Conservation (phyloP, 2,113 vertebrate genomes). For the Psittacula cyanocephala region DNA sequence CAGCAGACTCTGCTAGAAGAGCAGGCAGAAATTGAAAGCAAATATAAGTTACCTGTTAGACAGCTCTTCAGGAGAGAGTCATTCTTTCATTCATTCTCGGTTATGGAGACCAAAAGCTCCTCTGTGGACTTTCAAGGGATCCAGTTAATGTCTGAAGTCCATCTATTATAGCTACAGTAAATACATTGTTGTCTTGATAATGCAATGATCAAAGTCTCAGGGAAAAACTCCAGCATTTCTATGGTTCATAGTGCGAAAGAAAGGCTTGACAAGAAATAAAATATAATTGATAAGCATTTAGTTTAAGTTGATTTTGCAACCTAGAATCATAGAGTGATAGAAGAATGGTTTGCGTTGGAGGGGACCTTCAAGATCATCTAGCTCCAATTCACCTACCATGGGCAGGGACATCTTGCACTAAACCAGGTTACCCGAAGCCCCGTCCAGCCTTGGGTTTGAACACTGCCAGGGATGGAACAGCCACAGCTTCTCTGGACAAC, state of each 20-base stretch:
- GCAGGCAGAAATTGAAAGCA: neutral
- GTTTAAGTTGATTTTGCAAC: neutral
- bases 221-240: neutral
- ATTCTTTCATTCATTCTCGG: neutral
- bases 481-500: neutral
- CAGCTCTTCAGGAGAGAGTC: neutral
- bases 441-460: neutral
- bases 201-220: neutral
- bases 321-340: neutral
- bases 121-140: neutral
- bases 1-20: neutral
- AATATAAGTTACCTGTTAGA: neutral
- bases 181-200: slow-evolving; percentile 44
- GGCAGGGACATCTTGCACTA: neutral
- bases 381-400: too few species aligned
- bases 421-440: neutral
- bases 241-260: neutral
- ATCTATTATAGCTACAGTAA: neutral
- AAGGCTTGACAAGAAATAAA: neutral
- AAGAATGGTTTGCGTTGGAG: neutral
- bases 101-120: neutral
- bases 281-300: neutral
- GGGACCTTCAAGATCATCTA: neutral
- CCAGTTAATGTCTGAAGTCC: slow-evolving; percentile 12
- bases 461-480: neutral